Percentiles rank a stretch among this genome's conserved stretches.
phyloP scores from a whole-genome alignment of 2,888 invertebrate species.

The Heliconius aoede region DNA sequence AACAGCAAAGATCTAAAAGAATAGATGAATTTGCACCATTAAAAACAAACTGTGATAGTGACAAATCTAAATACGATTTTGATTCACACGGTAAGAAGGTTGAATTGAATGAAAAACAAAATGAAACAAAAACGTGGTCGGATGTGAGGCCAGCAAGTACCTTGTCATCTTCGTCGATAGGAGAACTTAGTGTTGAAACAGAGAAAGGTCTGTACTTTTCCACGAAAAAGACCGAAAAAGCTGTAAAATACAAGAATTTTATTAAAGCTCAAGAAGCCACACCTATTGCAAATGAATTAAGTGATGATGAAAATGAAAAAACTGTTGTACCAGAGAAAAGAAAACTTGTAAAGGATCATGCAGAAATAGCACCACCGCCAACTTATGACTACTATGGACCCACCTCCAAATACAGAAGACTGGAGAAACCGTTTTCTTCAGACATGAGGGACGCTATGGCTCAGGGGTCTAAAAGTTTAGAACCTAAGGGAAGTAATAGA shows the following conservation, averaged over 20 bases:
- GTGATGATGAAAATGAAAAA: conserved; percentile 54
- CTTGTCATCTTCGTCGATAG: conserved; percentile 62
- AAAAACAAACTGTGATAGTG: conserved; percentile 51
- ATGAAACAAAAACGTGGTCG: conserved; percentile 62
- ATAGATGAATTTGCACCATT: conserved; percentile 91
- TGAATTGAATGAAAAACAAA: conserved; percentile 45
- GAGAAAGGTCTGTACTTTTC: conserved; percentile 73
- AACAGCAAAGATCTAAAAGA: conserved; percentile 89
- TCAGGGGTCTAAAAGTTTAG: conserved; percentile 74
- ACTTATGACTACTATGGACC: conserved; percentile 86
- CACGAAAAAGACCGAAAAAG: conserved; percentile 57
- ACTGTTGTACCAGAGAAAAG: conserved; percentile 52
- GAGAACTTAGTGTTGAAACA: conserved; percentile 49
- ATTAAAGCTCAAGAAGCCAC: conserved; percentile 62
- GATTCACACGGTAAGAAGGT: conserved; percentile 65
- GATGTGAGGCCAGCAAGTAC: conserved; percentile 66
- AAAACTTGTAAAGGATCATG: conserved; percentile 49
- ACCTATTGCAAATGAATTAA: conserved; percentile 70
- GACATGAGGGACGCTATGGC: conserved; percentile 75
- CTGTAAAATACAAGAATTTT: conserved; percentile 70
- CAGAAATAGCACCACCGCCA: conserved; percentile 86
- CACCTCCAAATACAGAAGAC: conserved; percentile 61
- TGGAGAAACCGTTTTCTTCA: conserved; percentile 69
- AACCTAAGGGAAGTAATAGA: conserved; percentile 64
- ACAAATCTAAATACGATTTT: conserved; percentile 59